Conservation (phyloP, 2,113 vertebrate species). For the Macaca nemestrina region DNA sequence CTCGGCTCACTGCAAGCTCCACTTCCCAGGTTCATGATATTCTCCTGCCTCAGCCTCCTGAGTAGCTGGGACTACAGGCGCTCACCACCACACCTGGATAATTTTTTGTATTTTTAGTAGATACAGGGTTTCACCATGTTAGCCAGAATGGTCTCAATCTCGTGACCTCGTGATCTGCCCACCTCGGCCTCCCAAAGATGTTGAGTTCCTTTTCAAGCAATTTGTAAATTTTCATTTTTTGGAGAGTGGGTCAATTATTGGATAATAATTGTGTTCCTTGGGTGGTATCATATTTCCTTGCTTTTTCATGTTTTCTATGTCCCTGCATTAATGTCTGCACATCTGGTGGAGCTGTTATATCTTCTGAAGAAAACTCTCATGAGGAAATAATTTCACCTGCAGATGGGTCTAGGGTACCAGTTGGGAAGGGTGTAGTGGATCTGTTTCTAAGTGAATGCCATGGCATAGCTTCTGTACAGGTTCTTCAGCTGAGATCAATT, state of each 20-base stretch:
- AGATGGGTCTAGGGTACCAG: not conserved
- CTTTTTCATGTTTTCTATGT: not conserved
- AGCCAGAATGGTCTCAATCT: too few relatives aligned
- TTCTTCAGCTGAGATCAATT: not conserved
- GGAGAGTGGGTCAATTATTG: not conserved
- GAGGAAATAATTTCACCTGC: not conserved
- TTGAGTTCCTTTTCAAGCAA: not conserved
- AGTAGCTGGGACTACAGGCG: too few relatives aligned
- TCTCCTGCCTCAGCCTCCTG: too few relatives aligned
- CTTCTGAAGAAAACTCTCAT: not conserved
- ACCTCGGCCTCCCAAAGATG: too few relatives aligned
- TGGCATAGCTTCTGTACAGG: not conserved
- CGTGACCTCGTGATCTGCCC: too few relatives aligned
- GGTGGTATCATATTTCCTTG: not conserved
- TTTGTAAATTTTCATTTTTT: not conserved
- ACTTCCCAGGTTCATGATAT: too few relatives aligned
- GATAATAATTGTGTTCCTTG: not conserved
- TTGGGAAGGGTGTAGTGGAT: not conserved
- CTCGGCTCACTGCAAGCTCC: too few relatives aligned
- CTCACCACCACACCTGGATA: too few relatives aligned
- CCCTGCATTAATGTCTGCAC: not conserved
- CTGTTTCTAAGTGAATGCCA: not conserved
- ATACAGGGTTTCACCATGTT: too few relatives aligned
- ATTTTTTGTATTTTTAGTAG: too few relatives aligned
- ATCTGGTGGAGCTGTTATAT: not conserved